Conservation (phyloP, 2,113 vertebrate genomes). For the Boulengeromyrus knoepffleri region DNA sequence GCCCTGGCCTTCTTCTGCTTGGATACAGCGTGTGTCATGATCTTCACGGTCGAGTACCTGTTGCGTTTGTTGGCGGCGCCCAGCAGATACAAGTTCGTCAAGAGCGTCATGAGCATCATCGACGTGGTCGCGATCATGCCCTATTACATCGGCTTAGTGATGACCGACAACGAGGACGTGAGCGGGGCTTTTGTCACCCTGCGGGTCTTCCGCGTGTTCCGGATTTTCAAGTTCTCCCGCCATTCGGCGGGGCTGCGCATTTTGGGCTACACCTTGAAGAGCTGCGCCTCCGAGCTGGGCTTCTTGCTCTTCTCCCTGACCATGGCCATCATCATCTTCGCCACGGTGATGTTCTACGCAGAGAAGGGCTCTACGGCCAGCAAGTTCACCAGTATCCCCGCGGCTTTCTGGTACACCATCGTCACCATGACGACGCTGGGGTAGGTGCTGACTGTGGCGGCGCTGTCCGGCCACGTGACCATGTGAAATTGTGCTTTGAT, state of each 20-base stretch:
- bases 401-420: constrained; percentile 98
- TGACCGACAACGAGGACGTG: constrained; percentile 96
- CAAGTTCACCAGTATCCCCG: constrained; percentile 97
- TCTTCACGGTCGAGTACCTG: constrained; percentile 93
- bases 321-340: constrained; percentile 99
- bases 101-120: constrained; percentile 93
- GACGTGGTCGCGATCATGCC: constrained; percentile 98
- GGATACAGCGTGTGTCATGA: constrained; percentile 97
- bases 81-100: constrained; percentile 82
- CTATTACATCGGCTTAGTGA: constrained; percentile 91
- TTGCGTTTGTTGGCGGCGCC: constrained; percentile 83
- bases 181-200: constrained; percentile 96
- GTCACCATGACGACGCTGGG: constrained; percentile 98
- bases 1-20: constrained; percentile 92
- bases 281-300: constrained; percentile 93
- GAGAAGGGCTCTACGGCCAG: constrained; percentile 86
- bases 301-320: constrained; percentile 97
- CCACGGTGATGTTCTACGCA: constrained; percentile 97
- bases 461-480: neutral
- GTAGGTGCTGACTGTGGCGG: constrained; percentile 62
- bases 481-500: neutral
- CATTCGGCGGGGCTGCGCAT: constrained; percentile 95
- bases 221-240: constrained; percentile 98
- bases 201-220: constrained; percentile 90
- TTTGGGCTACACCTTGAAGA: constrained; percentile 91